Evolutionary conservation across 2,797 vertebrate genomes (phyloP).

Genomic region (Poecilia wingei): DNA sequence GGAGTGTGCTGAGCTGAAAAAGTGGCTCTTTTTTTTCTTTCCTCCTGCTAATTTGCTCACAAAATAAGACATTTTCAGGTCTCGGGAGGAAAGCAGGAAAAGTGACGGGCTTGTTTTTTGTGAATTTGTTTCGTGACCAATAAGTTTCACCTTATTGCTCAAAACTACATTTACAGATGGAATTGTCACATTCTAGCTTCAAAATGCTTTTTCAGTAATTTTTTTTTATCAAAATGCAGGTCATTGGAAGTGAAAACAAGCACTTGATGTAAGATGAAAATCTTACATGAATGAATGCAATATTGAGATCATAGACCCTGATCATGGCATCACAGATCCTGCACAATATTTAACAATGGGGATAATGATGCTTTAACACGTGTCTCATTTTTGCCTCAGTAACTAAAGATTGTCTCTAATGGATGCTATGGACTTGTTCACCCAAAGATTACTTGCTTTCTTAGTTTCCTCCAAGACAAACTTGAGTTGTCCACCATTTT

Average conservation of each 20-base stretch:
- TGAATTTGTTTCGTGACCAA: not conserved
- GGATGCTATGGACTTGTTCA: not conserved
- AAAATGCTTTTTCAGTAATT: not conserved
- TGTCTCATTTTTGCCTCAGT: too few species aligned
- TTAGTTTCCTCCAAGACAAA: not conserved
- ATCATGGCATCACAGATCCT: too few species aligned
- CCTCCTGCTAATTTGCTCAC: not conserved
- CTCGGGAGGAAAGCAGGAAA: not conserved
- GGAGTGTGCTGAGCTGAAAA: not conserved
- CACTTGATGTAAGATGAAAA: not conserved
- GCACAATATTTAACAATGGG: too few species aligned
- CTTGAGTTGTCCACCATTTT: not conserved
- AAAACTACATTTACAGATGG: not conserved
- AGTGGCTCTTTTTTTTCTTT: not conserved
- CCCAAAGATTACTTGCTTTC: not conserved
- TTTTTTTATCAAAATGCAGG: not conserved
- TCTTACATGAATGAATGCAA: not conserved
- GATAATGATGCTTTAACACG: too few species aligned
- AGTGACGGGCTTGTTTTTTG: not conserved
- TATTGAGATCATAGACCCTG: too few species aligned
- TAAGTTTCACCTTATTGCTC: not conserved
- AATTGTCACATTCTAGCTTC: not conserved
- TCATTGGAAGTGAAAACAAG: not conserved
- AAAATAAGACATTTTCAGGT: slow-evolving; percentile 4
- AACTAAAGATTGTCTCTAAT: too few species aligned